Evolutionary conservation across 1,140 invertebrate species (phyloP).

Genomic region (Drosophila navojoa): DNA sequence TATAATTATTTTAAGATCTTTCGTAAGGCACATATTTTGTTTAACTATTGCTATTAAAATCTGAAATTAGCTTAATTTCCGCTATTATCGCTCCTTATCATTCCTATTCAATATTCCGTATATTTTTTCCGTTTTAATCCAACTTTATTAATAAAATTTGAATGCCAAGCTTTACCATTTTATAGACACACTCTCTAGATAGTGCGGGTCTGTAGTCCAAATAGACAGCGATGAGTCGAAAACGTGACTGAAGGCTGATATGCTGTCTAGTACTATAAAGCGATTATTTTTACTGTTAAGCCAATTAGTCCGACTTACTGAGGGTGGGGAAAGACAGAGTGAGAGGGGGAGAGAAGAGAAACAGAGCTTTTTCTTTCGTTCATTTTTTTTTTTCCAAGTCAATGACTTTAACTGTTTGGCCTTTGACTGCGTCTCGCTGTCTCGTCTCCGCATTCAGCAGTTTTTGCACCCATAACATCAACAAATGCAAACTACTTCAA

Average conservation of each 20-base stretch:
- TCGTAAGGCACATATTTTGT: no score
- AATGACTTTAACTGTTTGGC: constrained; percentile 44
- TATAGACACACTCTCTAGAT: background rate
- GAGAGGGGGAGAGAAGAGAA: constrained; percentile 19
- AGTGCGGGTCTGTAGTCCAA: background rate
- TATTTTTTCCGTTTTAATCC: no score
- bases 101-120: no score
- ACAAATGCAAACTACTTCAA: constrained; percentile 16
- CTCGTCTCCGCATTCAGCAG: background rate
- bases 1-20: no score
- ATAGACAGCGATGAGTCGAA: constrained; percentile 15
- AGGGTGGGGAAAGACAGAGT: background rate
- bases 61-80: no score
- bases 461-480: constrained; percentile 19
- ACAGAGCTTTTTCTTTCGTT: constrained; percentile 8
- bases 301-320: constrained; percentile 55
- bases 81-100: no score
- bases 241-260: constrained; percentile 42
- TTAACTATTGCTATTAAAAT: no score
- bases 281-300: constrained; percentile 65
- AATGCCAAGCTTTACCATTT: background rate
- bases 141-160: no score
- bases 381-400: constrained; percentile 38
- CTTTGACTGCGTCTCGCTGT: background rate
- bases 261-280: constrained; percentile 26